These are phyloP conservation scores for Eilema griseolum DNA, from an alignment of 2,888 invertebrate genomes.

Conservation along the genomic window DNA sequence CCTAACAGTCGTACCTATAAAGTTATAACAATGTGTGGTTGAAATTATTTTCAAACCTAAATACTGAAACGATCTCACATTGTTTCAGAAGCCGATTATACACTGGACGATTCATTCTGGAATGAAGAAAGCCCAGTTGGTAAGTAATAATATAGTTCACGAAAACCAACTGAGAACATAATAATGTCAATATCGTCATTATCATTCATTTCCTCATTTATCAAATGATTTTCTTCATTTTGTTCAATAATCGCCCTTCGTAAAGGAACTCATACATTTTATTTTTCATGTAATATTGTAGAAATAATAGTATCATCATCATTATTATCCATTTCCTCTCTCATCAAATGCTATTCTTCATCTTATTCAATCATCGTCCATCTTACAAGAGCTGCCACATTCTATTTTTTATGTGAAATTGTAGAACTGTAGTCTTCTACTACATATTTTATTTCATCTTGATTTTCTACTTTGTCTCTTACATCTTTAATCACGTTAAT, in stretches of 20 bases:
- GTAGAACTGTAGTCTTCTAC: neutral
- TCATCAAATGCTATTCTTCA: too few species aligned
- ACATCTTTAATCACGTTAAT: too few species aligned
- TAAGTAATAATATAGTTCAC: conserved; percentile 82
- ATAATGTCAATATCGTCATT: neutral
- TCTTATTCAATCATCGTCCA: too few species aligned
- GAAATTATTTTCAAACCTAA: neutral
- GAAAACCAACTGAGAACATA: conserved; percentile 7
- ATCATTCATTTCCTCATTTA: neutral
- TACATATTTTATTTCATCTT: neutral
- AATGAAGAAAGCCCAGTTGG: conserved; percentile 97
- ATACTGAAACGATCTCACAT: conserved; percentile 33
- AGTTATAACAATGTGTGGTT: neutral
- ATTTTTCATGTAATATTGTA: too few species aligned
- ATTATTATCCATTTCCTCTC: too few species aligned
- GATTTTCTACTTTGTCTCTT: neutral
- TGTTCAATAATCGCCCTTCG: too few species aligned
- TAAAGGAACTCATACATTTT: too few species aligned
- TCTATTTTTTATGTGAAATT: neutral
- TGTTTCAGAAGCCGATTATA: conserved; percentile 96
- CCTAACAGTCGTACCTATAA: neutral
- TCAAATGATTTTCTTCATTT: too few species aligned
- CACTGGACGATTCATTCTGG: conserved; percentile 97
- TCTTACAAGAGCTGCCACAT: neutral
- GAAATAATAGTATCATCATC: too few species aligned